phyloP scores from a whole-genome alignment of 2,113 vertebrate species.

The Theropithecus gelada region DNA sequence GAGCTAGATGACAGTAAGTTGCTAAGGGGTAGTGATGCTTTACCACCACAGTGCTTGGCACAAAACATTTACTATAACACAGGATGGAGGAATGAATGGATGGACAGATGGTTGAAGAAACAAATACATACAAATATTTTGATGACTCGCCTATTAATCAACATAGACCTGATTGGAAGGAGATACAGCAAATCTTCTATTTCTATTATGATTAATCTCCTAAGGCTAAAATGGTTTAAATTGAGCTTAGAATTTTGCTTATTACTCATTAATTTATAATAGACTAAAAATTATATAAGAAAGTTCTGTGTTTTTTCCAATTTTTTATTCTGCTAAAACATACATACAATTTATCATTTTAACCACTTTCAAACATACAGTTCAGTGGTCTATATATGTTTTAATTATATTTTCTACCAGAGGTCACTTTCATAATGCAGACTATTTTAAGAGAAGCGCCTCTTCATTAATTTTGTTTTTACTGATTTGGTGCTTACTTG shows the following conservation, averaged over 20 bases:
- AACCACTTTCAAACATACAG: neutral
- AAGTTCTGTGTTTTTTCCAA: neutral
- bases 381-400: neutral
- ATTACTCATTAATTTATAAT: neutral
- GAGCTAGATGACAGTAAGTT: neutral
- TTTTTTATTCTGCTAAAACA: neutral
- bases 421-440: neutral
- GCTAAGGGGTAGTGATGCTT: neutral
- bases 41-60: neutral
- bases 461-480: neutral
- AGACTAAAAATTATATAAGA: neutral
- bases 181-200: neutral
- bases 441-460: neutral
- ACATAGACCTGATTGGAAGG: neutral
- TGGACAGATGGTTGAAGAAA: neutral
- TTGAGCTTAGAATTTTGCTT: neutral
- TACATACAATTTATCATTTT: neutral
- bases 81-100: neutral
- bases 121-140: neutral
- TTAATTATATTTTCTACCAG: neutral
- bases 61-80: neutral
- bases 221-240: slow-evolving; percentile 22
- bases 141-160: neutral
- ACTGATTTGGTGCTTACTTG: neutral
- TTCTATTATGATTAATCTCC: slow-evolving; percentile 25